Conservation (phyloP, 2,797 vertebrate genomes). For the Siniperca undulata region DNA sequence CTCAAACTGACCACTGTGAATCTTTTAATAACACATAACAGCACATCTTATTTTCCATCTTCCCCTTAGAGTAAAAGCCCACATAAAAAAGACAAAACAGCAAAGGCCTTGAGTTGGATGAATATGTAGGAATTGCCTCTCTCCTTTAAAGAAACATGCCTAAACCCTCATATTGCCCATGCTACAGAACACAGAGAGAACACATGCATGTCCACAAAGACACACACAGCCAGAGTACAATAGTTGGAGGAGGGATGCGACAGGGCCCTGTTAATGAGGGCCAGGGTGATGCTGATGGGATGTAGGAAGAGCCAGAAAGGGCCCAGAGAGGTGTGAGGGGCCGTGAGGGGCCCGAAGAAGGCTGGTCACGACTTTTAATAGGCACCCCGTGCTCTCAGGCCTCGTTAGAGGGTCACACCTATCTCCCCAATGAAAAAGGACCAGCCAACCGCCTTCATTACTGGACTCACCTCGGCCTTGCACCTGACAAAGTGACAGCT, state of each 20-base stretch:
- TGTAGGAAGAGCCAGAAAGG: conserved; percentile 66
- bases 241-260: conserved; percentile 45
- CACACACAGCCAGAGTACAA: conserved; percentile 8
- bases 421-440: conserved; percentile 81
- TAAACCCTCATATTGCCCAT: neutral
- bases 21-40: conserved; percentile 32
- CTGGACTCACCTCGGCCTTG: conserved; percentile 79
- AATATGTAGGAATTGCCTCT: neutral
- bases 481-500: conserved; percentile 84
- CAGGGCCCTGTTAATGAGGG: conserved; percentile 78
- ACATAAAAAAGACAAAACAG: conserved; percentile 30
- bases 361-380: conserved; percentile 82
- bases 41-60: conserved; percentile 16
- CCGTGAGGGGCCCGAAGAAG: conserved; percentile 67
- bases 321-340: conserved; percentile 79
- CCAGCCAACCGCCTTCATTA: conserved; percentile 83
- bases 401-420: conserved; percentile 91
- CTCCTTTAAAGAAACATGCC: conserved; percentile 27
- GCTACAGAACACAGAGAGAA: conserved; percentile 7
- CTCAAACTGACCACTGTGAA: conserved; percentile 25
- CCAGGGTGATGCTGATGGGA: conserved; percentile 71
- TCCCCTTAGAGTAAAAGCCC: conserved; percentile 13
- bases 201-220: conserved; percentile 54
- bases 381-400: conserved; percentile 80
- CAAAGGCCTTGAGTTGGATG: conserved; percentile 24